Base-by-base conservation (phyloP, 2,797 vertebrate genomes). In the Mastacembelus armatus region DNA sequence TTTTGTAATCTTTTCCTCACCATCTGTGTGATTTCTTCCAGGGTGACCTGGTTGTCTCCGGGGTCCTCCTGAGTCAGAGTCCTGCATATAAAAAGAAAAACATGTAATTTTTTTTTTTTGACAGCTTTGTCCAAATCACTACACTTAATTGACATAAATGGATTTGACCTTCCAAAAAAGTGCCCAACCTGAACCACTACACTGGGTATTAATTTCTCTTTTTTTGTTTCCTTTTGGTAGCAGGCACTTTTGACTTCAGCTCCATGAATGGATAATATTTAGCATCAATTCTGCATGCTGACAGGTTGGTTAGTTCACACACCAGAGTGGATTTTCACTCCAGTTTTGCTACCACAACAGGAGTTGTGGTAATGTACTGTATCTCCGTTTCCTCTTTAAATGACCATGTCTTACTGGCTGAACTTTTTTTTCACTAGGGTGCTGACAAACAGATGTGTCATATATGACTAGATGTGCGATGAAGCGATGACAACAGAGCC, bases 61-160 rank as follows among this genome's bases (percentile, higher is more conserved):
- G 96, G 96, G 47, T 99, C 98, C 62, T 98, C 96, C 87, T 98
- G 96, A 0, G 95, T 96, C 83, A 99, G 77, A 30, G 97, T 99
- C 88, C 98, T 99, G 21, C 27, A 82, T 16, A 18, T n/a, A 74
- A 47, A 51, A 15, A 69, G 5, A 44, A 7, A 54, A 43, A 1
- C 30, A 9, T 29, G 5, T 9, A 0, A 24, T 32, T 69, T 47
- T 62, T 71, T 35, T 32, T 69, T 47, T 62, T 71, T 35, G 1
- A 49, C 4, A 21, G 4, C n/a, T 58, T 51, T 51, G 9, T 48
- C 47, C 1, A 29, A 24, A 66, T 52, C 27, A 1, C 16, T 44
- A 6, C 12, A 14, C 55, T 47, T 3, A 39, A 36, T 18, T 3
- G 11, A 21, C 18, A 19, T 35, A 49, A 54, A 57, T 65, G 1